Conservation (phyloP, 2,113 vertebrate species). For the Chitala chitala region DNA sequence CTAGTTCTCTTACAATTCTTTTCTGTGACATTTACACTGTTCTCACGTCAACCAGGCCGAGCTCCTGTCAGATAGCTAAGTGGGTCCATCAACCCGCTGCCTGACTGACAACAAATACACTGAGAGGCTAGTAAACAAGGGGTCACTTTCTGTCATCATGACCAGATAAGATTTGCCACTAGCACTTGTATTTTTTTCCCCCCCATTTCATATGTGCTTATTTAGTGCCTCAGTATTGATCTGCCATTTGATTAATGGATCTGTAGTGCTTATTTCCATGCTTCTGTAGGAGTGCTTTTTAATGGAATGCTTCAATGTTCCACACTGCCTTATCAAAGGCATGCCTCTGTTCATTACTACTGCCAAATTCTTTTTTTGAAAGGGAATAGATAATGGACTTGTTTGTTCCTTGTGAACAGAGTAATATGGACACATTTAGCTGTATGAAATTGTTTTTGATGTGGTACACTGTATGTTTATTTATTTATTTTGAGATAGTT, state of each 20-base stretch:
- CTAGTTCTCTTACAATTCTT: too few relatives aligned
- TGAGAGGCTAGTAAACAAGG: background rate
- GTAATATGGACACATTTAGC: background rate
- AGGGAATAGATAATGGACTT: background rate
- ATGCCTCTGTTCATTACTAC: background rate
- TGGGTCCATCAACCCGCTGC: background rate
- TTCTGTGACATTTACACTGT: background rate
- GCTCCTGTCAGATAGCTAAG: background rate
- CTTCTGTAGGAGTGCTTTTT: background rate
- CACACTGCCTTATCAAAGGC: background rate
- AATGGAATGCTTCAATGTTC: constrained; percentile 9
- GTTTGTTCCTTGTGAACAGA: background rate
- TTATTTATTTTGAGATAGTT: too few relatives aligned
- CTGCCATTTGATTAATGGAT: constrained; percentile 5
- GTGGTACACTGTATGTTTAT: background rate
- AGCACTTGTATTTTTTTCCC: background rate
- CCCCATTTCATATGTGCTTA: background rate
- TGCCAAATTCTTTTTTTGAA: background rate
- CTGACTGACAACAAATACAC: background rate
- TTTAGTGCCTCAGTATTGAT: constrained; percentile 2
- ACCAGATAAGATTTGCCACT: background rate
- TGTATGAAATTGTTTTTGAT: background rate
- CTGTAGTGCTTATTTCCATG: constrained; percentile 8
- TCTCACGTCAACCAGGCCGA: background rate
- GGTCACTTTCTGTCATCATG: background rate